Evolutionary conservation across 2,113 vertebrate species (phyloP).

Genomic region (Microtus richardsoni): DNA sequence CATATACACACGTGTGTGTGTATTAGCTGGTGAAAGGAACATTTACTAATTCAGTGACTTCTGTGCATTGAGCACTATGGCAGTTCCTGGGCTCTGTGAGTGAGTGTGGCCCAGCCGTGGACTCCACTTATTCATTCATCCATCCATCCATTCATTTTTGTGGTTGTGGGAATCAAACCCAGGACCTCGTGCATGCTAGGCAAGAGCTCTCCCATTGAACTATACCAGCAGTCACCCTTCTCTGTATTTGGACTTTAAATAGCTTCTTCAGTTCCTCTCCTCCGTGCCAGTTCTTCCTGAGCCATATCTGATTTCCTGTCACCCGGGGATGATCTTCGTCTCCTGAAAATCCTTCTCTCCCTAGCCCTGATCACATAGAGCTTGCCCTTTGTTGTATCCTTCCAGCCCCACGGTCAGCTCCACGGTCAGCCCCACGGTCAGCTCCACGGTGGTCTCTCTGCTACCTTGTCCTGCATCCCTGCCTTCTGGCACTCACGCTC

Average conservation of each 20-base stretch:
- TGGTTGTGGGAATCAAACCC: background rate
- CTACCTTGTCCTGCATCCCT: background rate
- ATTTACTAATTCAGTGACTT: background rate
- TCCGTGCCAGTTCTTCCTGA: background rate
- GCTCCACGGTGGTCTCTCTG: background rate
- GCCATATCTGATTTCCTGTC: background rate
- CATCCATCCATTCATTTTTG: background rate
- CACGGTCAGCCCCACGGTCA: too few species aligned
- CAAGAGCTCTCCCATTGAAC: background rate
- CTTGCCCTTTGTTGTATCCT: background rate
- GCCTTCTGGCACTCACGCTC: background rate
- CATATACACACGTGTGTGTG: accelerated
- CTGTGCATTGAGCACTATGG: background rate
- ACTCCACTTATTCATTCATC: background rate
- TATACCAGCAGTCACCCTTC: background rate
- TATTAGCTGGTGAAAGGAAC: background rate
- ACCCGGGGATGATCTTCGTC: background rate
- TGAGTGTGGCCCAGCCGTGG: background rate
- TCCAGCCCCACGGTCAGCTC: accelerated
- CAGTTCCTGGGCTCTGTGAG: background rate
- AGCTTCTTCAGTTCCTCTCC: background rate
- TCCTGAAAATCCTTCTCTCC: background rate
- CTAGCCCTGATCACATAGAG: background rate
- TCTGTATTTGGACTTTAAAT: background rate
- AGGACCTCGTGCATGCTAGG: background rate